phyloP scores from a whole-genome alignment of 1,140 invertebrate species.

The Bombus confusus region DNA sequence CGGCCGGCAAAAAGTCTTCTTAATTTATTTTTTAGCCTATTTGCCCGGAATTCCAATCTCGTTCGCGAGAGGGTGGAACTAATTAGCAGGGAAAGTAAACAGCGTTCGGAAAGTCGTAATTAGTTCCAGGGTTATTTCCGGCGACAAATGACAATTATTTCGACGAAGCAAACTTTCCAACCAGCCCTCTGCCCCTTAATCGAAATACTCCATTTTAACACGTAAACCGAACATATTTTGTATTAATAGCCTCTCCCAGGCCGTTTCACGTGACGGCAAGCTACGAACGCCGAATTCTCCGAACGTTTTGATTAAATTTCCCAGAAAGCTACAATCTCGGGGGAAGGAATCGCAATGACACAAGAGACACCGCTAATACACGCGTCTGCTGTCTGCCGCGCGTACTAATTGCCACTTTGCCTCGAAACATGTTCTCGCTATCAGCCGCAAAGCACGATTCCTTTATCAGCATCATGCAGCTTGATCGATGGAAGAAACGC shows the following conservation, averaged over 20 bases:
- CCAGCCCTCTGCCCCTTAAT: neutral
- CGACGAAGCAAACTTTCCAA: neutral
- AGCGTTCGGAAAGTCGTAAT: slow-evolving; percentile 23
- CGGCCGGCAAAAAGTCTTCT: neutral
- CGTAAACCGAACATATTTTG: neutral
- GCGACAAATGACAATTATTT: slow-evolving; percentile 17
- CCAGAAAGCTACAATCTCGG: neutral
- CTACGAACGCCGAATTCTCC: neutral
- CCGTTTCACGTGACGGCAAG: neutral
- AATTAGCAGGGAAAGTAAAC: slow-evolving; percentile 39
- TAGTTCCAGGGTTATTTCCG: slow-evolving; percentile 26
- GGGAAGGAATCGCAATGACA: neutral
- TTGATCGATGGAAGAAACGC: neutral
- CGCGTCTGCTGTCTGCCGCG: neutral
- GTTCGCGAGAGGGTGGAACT: slow-evolving; percentile 45
- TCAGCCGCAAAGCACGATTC: neutral
- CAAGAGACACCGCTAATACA: neutral
- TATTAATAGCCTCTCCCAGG: neutral
- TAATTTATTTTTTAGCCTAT: neutral
- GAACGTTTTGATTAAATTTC: neutral
- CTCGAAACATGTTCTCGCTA: neutral
- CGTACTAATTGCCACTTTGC: slow-evolving; percentile 28
- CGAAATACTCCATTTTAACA: neutral
- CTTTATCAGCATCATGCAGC: neutral
- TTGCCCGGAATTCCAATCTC: slow-evolving; percentile 15